Percentiles rank a stretch among this genome's conserved stretches.
phyloP scores from a whole-genome alignment of 2,888 invertebrate species.

The Ptychoptera albimana region DNA sequence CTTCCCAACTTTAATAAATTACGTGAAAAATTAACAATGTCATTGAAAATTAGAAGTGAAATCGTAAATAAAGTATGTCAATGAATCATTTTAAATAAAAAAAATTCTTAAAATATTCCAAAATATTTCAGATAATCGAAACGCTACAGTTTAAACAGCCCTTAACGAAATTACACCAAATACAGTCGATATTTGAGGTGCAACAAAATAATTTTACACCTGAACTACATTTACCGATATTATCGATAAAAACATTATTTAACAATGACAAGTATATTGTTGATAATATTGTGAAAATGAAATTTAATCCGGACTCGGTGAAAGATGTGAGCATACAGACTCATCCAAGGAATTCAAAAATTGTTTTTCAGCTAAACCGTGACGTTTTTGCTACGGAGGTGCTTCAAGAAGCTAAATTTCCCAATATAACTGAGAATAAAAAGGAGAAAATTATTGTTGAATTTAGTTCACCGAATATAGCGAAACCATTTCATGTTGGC shows the following conservation, averaged over 20 bases:
- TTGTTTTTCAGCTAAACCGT: background rate
- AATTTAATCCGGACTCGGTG: background rate
- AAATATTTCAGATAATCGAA: background rate
- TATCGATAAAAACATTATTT: background rate
- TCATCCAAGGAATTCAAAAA: background rate
- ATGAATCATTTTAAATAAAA: background rate
- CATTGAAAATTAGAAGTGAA: background rate
- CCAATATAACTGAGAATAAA: background rate
- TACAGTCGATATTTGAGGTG: constrained; percentile 7
- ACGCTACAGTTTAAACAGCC: background rate
- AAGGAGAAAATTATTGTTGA: constrained; percentile 47
- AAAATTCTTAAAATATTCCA: background rate
- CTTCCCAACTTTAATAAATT: too few species aligned
- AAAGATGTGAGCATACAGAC: background rate
- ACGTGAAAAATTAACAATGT: background rate
- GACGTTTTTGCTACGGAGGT: background rate
- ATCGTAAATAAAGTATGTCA: background rate
- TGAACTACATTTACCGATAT: constrained; percentile 11
- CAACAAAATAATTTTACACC: constrained; percentile 6
- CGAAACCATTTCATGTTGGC: constrained; percentile 96
- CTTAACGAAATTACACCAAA: background rate
- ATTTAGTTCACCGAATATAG: constrained; percentile 93
- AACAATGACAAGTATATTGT: background rate
- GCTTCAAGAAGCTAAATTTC: background rate
- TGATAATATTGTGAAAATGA: background rate